Evolutionary conservation across 2,113 vertebrate genomes (phyloP), one percentile per base, ranked within the genome.

Genomic region (Formicarius rufipectus): DNA sequence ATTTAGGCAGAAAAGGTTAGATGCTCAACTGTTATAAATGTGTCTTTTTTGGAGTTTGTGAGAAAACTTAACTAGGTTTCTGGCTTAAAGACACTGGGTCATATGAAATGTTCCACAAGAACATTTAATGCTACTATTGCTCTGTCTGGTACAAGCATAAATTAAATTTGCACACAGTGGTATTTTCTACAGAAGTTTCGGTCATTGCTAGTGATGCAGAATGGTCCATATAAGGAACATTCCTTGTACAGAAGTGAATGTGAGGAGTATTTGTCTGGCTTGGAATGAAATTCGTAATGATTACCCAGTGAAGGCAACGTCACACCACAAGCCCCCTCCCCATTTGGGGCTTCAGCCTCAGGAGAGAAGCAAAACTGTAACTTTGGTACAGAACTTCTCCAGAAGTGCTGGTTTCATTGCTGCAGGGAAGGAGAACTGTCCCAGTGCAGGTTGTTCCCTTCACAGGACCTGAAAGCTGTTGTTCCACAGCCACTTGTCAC

Each of bases 321-420:
- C 30, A 55, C 63, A 62, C 6, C 63, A 63, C 58, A 55, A 20
- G 35, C 19, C 55, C 19, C 27, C 19, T 37, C 30, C 45, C 55
- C 33, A 12, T 73, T 0, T 77, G 67, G 42, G 75, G 75, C 82
- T 90, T 22, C 82, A 94, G 77, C 67, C 85, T 88, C 82, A 72
- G 90, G 27, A 80, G 35, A 77, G 74, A 95, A 96, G 87, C 82
- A 94, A 90, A 96, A 96, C 92, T 80, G 55, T 93, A 71, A 92
- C 72, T 92, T 75, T 23, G 68, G 66, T 79, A 59, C 56, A 67
- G 64, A 92, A 92, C 45, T 87, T 33, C 78, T 89, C 77, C 82
- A 75, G 71, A 91, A 79, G 71, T 62, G 18, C 49, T 94, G 44
- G 84, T 96, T 95, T 94, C 56, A 0, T 85, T 74, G 81, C 67